Percentiles rank a stretch among this genome's conserved stretches.
Conservation (phyloP, 1,140 invertebrate genomes). For the Ostrea denselamellosa region DNA sequence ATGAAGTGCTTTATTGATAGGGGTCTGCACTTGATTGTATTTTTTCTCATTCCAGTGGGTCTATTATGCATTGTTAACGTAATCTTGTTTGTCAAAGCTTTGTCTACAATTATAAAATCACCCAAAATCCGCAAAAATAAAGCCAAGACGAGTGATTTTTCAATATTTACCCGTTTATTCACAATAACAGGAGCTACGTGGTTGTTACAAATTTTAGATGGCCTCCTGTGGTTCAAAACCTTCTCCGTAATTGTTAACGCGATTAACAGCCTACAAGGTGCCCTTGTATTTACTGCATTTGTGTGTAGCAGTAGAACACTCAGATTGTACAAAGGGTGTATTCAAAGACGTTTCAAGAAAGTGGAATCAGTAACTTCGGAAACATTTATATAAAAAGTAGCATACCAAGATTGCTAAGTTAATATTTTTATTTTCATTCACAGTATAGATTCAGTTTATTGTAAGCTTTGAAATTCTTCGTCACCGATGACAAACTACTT, state of each 20-base stretch:
- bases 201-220: background rate
- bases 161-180: background rate
- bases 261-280: background rate
- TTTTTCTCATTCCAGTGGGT: background rate
- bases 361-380: background rate
- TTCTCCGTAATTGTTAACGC: background rate
- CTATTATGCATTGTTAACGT: background rate
- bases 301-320: background rate
- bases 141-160: background rate
- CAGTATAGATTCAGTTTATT: too few relatives aligned
- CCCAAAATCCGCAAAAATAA: background rate
- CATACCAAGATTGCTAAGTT: too few relatives aligned
- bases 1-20: background rate
- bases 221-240: background rate
- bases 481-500: too few relatives aligned
- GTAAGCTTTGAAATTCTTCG: too few relatives aligned
- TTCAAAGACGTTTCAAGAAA: background rate
- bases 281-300: background rate
- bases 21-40: background rate
- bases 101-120: background rate
- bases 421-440: too few relatives aligned
- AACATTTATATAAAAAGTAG: too few relatives aligned
- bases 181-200: background rate
- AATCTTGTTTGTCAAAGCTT: background rate
- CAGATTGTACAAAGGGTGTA: background rate